phyloP scores from a whole-genome alignment of 2,888 invertebrate species.

The Nomada lathburiana region DNA sequence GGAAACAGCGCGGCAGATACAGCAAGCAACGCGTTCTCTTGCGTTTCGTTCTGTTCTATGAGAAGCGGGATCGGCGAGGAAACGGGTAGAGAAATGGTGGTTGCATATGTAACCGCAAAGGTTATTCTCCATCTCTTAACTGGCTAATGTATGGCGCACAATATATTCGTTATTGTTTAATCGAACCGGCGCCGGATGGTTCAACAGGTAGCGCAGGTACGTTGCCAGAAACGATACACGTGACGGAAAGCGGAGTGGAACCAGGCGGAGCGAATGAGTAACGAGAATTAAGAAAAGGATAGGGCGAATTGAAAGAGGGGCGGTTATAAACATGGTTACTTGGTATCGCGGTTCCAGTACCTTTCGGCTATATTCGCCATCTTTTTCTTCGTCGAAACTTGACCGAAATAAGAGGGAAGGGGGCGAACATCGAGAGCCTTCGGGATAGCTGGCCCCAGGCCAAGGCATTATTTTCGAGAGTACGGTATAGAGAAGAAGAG shows the following conservation, averaged over 20 bases:
- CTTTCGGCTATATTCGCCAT: conserved; percentile 25
- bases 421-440: conserved; percentile 56
- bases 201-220: conserved; percentile 66
- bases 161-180: conserved; percentile 70
- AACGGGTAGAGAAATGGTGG: not conserved
- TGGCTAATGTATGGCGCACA: conserved; percentile 28
- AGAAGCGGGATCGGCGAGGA: not conserved
- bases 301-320: not conserved
- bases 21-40: not conserved
- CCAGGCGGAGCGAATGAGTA: conserved; percentile 10
- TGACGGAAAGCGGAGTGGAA: not conserved
- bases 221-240: conserved; percentile 31
- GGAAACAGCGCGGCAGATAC: conserved; percentile 37
- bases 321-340: not conserved
- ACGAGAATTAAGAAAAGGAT: conserved; percentile 23
- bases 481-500: not conserved
- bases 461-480: conserved; percentile 69
- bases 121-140: not conserved
- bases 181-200: conserved; percentile 57
- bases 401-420: conserved; percentile 44
- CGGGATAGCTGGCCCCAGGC: conserved; percentile 69
- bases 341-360: conserved; percentile 1
- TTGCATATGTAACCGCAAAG: not conserved
- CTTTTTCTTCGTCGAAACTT: conserved; percentile 23
- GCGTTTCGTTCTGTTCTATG: not conserved